phyloP scores from a whole-genome alignment of 1,140 invertebrate species.

The Drosophila bocki region DNA sequence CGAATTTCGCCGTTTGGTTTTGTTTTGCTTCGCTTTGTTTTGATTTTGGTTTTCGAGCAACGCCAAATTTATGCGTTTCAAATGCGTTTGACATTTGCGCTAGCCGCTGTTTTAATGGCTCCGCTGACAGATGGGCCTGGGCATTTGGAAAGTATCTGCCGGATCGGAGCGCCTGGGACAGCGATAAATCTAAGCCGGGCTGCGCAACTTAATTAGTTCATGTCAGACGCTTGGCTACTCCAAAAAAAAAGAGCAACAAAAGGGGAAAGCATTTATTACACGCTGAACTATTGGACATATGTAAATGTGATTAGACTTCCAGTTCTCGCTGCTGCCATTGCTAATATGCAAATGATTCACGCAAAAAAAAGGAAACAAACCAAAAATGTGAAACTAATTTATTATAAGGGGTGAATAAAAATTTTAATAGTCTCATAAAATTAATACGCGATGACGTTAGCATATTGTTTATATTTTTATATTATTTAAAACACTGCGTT shows the following conservation, averaged over 20 bases:
- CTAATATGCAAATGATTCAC: constrained; percentile 58
- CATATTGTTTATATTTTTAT: constrained; percentile 37
- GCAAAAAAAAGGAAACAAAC: constrained; percentile 1
- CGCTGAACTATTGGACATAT: constrained; percentile 38
- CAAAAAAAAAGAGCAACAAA: constrained; percentile 11
- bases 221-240: constrained; percentile 60
- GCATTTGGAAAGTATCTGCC: constrained; percentile 62
- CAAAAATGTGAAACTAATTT: constrained; percentile 55
- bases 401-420: constrained; percentile 48
- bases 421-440: constrained; percentile 48
- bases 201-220: constrained; percentile 80
- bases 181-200: constrained; percentile 68
- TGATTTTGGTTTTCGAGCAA: constrained; percentile 24
- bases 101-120: constrained; percentile 36
- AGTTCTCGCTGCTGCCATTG: constrained; percentile 31
- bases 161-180: constrained; percentile 42
- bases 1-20: constrained; percentile 27
- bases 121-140: constrained; percentile 54
- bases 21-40: background rate
- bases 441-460: constrained; percentile 54
- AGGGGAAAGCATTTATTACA: constrained; percentile 43
- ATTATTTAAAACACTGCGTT: background rate
- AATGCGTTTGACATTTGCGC: constrained; percentile 65
- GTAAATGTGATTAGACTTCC: constrained; percentile 40
- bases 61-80: constrained; percentile 59